phyloP scores from a whole-genome alignment of 2,113 vertebrate species.

The Myrmecophaga tridactyla region DNA sequence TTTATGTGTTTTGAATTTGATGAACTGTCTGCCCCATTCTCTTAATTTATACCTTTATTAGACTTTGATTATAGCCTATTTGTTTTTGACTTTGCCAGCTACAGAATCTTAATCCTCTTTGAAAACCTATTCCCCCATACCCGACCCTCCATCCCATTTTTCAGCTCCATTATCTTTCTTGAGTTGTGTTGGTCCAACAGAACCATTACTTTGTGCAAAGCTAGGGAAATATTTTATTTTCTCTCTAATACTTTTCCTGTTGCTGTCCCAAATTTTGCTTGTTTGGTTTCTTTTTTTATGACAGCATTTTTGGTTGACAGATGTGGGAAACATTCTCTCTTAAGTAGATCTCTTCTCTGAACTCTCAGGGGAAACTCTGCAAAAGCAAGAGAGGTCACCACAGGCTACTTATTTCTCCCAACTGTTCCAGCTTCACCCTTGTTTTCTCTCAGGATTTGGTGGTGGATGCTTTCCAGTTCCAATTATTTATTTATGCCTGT shows the following conservation, averaged over 20 bases:
- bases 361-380: neutral
- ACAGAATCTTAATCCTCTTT: neutral
- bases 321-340: neutral
- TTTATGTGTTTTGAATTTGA: constrained; percentile 28
- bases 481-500: neutral
- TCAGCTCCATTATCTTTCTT: neutral
- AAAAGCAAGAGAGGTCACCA: neutral
- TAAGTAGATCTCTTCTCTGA: neutral
- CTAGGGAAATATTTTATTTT: neutral
- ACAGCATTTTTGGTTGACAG: constrained; percentile 21
- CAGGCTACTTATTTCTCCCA: neutral
- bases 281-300: neutral
- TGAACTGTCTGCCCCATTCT: neutral
- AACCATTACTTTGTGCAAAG: neutral
- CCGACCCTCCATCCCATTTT: neutral
- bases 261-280: neutral
- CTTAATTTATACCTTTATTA: constrained; percentile 34
- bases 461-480: neutral
- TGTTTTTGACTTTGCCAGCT: neutral
- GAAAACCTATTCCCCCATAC: neutral
- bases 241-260: neutral
- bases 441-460: neutral
- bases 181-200: too few species aligned
- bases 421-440: neutral
- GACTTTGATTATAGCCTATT: constrained; percentile 27